Base-by-base conservation (phyloP, 2,113 vertebrate genomes). In the Saguinus midas region DNA sequence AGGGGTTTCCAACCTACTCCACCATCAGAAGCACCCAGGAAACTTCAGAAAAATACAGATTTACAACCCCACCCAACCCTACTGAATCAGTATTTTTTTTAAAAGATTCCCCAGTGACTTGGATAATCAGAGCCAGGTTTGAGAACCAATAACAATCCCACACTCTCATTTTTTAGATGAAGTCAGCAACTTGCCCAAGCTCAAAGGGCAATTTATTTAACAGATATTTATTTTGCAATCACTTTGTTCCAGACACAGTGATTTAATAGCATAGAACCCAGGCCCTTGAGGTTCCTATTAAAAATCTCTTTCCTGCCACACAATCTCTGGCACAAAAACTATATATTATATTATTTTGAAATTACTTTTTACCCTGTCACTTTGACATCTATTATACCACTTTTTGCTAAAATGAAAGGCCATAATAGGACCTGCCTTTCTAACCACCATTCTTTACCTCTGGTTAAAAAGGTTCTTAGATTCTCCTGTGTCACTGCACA, bases 401-500 rank as follows among this genome's bases (percentile, higher is more conserved):
- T 10, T 66, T 50, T 37, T 73, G 70, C 70, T 93, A 89, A 83
- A 93, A n/a, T 6, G 70, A 90, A 4, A 13, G 40, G 55, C 4
- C 3, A 68, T 10, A 6, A 12, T 0, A 40, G 50, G 68, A 82
- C 16, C 0, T 50, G 16, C 3, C 81, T 81, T 91, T 29, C 40
- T 0, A 4, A 64, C 18, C 32, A 35, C 9, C 11, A 16, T 78
- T 95, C 91, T 87, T 92, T 32, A 72, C 0, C 17, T 58, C 52
- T 93, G 70, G 14, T 76, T 94, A 78, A 91, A 87, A 80, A 97
- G 90, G 76, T 76, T 72, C 21, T 73, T 78, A 23, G 10, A 52
- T 68, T 76, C 76, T 57, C 96, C 70, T 4, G 84, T 57, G 91
- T 91, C 37, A 96, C 96, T 96, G 90, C 90, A 98, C 97, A 98